A percentile compares a stretch with the other conserved stretches of the same genome.
Evolutionary conservation across 2,888 invertebrate genomes (phyloP).

Genomic region (Parnassius mnemosyne): DNA sequence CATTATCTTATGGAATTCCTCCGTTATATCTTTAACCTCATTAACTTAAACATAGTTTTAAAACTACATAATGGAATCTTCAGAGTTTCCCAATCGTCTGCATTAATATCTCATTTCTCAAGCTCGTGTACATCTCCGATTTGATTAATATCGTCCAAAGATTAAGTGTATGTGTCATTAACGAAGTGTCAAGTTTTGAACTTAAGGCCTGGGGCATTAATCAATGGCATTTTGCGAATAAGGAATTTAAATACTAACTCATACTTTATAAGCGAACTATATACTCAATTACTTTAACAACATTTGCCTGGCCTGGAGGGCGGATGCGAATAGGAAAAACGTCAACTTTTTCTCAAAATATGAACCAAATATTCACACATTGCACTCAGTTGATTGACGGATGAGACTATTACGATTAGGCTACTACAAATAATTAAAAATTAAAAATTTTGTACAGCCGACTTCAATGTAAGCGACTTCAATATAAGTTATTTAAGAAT

Average conservation of each 20-base stretch:
- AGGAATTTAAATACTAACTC: constrained; percentile 18
- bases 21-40: constrained; percentile 27
- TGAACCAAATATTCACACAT: too few relatives aligned
- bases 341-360: too few relatives aligned
- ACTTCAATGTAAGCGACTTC: too few relatives aligned
- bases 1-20: constrained; percentile 21
- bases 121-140: constrained; percentile 13
- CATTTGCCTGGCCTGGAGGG: too few relatives aligned
- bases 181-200: constrained; percentile 20
- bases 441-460: too few relatives aligned
- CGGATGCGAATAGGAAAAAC: too few relatives aligned
- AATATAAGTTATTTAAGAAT: too few relatives aligned
- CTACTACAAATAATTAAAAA: too few relatives aligned
- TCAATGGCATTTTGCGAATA: constrained; percentile 24
- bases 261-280: constrained; percentile 10
- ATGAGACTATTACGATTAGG: too few relatives aligned
- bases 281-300: background rate
- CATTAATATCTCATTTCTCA: constrained; percentile 26
- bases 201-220: constrained; percentile 12
- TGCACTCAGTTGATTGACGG: too few relatives aligned
- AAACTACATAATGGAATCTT: constrained; percentile 22
- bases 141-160: constrained; percentile 25
- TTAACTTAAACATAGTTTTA: constrained; percentile 27
- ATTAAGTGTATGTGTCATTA: constrained; percentile 22
- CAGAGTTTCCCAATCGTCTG: constrained; percentile 26